Conservation (phyloP, 2,888 invertebrate species). For the Philereme transversata region DNA sequence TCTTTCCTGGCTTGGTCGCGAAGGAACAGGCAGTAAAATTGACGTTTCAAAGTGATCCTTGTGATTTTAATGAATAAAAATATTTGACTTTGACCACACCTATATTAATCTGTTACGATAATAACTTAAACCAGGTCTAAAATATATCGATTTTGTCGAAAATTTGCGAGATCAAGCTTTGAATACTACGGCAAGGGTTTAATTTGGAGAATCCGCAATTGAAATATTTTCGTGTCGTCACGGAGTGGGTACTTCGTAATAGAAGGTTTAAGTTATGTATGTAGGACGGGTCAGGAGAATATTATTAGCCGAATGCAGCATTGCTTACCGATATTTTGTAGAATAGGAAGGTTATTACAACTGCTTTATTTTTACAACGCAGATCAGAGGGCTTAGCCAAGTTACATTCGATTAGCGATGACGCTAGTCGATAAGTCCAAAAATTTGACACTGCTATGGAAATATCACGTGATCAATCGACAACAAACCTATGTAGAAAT, state of each 20-base stretch:
- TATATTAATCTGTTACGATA: no score
- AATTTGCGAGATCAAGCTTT: constrained; percentile 34
- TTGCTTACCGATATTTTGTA: constrained; percentile 20
- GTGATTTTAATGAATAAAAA: no score
- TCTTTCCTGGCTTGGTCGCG: no score
- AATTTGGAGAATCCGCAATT: constrained; percentile 46
- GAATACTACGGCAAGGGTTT: constrained; percentile 38
- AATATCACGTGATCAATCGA: no score
- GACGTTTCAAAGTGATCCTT: no score
- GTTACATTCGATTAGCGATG: no score
- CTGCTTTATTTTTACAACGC: background rate
- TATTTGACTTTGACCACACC: no score
- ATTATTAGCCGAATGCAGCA: constrained; percentile 48
- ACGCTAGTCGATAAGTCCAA: no score
- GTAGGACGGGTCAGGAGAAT: constrained; percentile 56
- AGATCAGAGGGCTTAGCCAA: no score
- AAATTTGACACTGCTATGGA: no score
- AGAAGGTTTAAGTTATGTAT: constrained; percentile 62
- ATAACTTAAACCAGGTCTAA: background rate
- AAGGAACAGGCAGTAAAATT: no score
- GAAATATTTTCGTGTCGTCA: constrained; percentile 56
- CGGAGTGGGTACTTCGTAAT: constrained; percentile 51
- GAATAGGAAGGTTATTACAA: background rate
- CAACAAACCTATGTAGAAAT: no score
- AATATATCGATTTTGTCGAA: constrained; percentile 20